Percentiles rank a stretch among this genome's conserved stretches.
Conservation (phyloP, 35 echinoderm and acorn worm species). For the Apostichopus parvimensis region DNA sequence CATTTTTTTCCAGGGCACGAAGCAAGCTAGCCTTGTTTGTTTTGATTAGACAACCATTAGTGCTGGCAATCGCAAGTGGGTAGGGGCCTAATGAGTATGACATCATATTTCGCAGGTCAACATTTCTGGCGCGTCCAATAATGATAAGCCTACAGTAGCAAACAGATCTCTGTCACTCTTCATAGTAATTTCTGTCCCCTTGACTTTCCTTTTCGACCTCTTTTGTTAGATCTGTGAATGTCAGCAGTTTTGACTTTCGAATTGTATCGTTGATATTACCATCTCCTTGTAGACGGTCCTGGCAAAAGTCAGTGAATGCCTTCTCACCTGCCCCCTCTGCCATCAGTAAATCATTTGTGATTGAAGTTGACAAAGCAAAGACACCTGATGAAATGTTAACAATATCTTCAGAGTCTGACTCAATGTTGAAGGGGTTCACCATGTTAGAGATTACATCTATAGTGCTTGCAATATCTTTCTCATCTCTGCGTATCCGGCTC, state of each 20-base stretch:
- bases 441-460: not conserved
- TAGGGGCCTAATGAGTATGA: constrained; percentile 56
- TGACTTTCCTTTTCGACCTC: constrained; percentile 25
- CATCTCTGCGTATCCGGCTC: constrained; percentile 16
- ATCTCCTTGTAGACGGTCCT: not conserved
- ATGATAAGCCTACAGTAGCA: constrained; percentile 57
- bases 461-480: not conserved
- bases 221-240: constrained; percentile 48
- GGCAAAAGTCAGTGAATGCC: constrained; percentile 49
- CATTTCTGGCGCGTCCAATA: constrained; percentile 54
- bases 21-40: constrained; percentile 67
- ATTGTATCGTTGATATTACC: constrained; percentile 7
- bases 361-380: constrained; percentile 51
- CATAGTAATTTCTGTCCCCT: constrained; percentile 37
- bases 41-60: constrained; percentile 61
- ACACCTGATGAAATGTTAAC: constrained; percentile 71
- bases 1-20: not conserved
- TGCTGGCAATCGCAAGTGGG: not conserved
- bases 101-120: constrained; percentile 65
- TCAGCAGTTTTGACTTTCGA: constrained; percentile 55
- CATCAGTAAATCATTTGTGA: constrained; percentile 56
- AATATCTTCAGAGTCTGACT: constrained; percentile 40
- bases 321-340: constrained; percentile 52
- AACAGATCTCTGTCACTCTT: constrained; percentile 59
- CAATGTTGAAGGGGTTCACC: constrained; percentile 28